Base-by-base conservation (phyloP, 2,888 invertebrate genomes). In the Xiphydria camelus region DNA sequence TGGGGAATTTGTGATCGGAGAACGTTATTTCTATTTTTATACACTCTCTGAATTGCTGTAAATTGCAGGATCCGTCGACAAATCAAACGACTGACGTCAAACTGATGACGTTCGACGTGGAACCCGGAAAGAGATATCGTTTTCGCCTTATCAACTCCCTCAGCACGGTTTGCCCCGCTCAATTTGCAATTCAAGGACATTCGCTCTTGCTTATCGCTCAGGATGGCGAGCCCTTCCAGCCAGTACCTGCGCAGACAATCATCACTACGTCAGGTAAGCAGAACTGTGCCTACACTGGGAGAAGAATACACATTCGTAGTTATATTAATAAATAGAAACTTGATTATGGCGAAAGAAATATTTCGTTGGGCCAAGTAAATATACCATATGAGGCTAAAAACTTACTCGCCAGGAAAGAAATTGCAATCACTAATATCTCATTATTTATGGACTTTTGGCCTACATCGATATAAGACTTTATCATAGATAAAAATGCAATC, bases 81-180 rank as follows among this genome's bases (percentile, higher is more conserved):
- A 32, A 34, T 6, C 19, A 5, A 4, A 19, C 9, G 21, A 55
- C 55, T 3, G 17, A 40, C 9, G 29, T 46, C 1, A 45, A 41
- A 18, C 7, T 38, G 3, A 48, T 35, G 31, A 36, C 32, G 4
- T 52, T 52, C 15, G 22, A 39, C 39, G 77, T 81, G 10, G 66
- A 76, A 57, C 67, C 73, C 41, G 78, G 79, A 4, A 76, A 73
- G 39, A 73, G 77, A 25, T 82, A 83, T 55, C 72, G 81, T 41
- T 70, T 83, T 53, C 76, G 82, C 17, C 57, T 82, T 31, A 78
- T 82, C 45, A 81, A 81, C 48, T 79, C 79, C 9, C 75, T 80
- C 6, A 79, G 79, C 5, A 61, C 80, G 4, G 78, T 79, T 44
- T 83, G 83, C 53, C 79, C 81, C 2, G 59, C 80, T 4, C 60